Evolutionary conservation across 2,113 vertebrate species (phyloP), one percentile per base, ranked within the genome.

Genomic region (Cyanoliseus patagonus): DNA sequence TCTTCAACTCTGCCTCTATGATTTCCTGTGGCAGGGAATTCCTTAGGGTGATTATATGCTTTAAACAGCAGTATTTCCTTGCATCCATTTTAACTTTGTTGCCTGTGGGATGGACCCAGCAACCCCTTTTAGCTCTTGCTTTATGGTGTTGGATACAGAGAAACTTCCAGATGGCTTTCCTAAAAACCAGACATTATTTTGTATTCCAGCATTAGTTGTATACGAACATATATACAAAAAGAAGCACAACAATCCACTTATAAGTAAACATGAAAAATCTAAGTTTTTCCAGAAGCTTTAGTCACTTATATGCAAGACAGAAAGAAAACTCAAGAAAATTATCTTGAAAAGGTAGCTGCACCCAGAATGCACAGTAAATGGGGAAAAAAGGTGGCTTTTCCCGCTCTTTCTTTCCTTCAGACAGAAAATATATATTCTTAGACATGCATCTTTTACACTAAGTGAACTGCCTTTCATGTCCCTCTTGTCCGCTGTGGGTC

Each of bases 21-120:
- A 73, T 83, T 97, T 97, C 82, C 90, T 95, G 86, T 92, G 94
- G 70, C 81, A 96, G 90, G 90, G 96, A 89, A 94, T 93, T 95
- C 90, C 88, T 97, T 42, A 47, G 90, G 67, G 46, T 85, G 88
- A 96, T 97, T 94, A 96, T 92, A 94, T 49, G 92, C 55, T 96
- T 94, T 85, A 80, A 84, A 88, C n/a, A 82, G 69, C 92, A 96
- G n/a, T 35, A 88, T 96, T 96, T 97, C 75, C 95, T 97, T 93
- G 77, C 41, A 86, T 64, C 79, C 86, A 92, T 95, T 97, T 96
- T 90, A 86, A 94, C 79, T 95, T 91, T 72, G 31, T 75, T 97
- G 75, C 78, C 78, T 93, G 78, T 94, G 88, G 97, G 94, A 82
- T 33, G 19, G 1, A 73, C 78, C 10, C 61, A 88, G 72, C 30